Percentiles rank a stretch among this genome's conserved stretches.
Conservation (phyloP, 2,888 invertebrate genomes). For the Prosapia bicincta region DNA sequence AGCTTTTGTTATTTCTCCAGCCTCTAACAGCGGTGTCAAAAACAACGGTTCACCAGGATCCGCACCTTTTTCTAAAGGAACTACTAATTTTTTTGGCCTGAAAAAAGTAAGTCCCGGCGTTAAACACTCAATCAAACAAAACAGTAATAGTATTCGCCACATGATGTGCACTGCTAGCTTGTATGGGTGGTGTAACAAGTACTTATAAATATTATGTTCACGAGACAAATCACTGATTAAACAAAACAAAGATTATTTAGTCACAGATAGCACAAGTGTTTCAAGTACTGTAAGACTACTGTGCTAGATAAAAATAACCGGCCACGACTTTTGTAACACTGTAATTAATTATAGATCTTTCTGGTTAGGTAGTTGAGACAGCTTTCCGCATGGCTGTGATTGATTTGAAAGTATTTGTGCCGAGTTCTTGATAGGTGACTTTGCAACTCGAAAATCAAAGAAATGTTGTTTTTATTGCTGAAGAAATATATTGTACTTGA, state of each 20-base stretch:
- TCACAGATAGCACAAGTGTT: neutral
- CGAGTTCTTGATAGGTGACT: too few relatives aligned
- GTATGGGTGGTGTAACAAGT: too few relatives aligned
- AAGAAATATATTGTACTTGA: too few relatives aligned
- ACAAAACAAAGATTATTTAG: neutral
- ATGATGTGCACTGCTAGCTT: too few relatives aligned
- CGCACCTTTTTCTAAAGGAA: constrained; percentile 11
- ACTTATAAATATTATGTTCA: too few relatives aligned
- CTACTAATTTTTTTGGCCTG: neutral
- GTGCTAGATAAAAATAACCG: neutral
- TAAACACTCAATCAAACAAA: neutral
- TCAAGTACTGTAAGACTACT: neutral
- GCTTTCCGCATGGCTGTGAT: too few relatives aligned
- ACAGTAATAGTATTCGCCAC: neutral
- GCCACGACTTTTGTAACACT: neutral
- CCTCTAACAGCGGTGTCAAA: constrained; percentile 56
- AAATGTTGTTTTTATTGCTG: too few relatives aligned
- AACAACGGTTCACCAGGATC: constrained; percentile 51
- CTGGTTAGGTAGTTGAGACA: neutral
- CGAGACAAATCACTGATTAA: neutral
- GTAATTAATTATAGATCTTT: neutral
- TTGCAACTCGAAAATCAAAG: too few relatives aligned
- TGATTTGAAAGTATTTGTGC: too few relatives aligned
- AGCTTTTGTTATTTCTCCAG: constrained; percentile 51
- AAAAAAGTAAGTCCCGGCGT: neutral